phyloP scores from a whole-genome alignment of 2,797 vertebrate genomes.

The Rhinoraja longicauda region DNA sequence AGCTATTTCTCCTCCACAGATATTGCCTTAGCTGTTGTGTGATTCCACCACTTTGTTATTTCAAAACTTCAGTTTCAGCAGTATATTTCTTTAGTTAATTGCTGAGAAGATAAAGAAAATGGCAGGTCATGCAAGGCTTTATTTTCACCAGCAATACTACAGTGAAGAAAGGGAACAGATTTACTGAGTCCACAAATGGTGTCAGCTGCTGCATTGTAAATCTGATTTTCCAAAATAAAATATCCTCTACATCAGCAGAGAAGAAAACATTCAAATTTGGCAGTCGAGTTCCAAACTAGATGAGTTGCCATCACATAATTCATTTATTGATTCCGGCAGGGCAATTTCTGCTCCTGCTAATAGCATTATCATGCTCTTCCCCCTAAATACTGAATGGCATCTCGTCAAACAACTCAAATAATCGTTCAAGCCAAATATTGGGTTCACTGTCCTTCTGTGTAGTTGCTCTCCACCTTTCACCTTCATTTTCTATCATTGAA shows the following conservation, averaged over 20 bases:
- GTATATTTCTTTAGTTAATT: neutral
- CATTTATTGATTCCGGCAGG: too few relatives aligned
- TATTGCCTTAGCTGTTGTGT: neutral
- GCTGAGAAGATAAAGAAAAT: neutral
- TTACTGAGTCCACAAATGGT: neutral
- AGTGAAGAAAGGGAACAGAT: neutral
- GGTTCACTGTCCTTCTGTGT: neutral
- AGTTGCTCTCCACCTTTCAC: neutral
- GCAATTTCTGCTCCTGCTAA: neutral
- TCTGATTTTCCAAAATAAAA: neutral
- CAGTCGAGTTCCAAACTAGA: neutral
- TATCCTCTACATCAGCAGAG: neutral
- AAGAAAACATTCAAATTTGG: neutral
- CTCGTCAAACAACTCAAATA: too few relatives aligned
- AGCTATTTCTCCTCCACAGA: neutral
- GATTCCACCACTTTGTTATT: neutral
- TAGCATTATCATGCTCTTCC: neutral
- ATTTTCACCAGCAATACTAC: neutral
- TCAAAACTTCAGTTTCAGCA: neutral
- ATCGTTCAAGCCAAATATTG: too few relatives aligned
- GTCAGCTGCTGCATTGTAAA: neutral
- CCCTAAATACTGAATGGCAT: neutral
- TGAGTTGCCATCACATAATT: neutral
- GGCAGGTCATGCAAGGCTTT: neutral
- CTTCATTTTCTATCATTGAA: neutral